Evolutionary conservation across 2,797 vertebrate genomes (phyloP), one percentile per base, ranked within the genome.

Genomic region (Micromesistius poutassou): DNA sequence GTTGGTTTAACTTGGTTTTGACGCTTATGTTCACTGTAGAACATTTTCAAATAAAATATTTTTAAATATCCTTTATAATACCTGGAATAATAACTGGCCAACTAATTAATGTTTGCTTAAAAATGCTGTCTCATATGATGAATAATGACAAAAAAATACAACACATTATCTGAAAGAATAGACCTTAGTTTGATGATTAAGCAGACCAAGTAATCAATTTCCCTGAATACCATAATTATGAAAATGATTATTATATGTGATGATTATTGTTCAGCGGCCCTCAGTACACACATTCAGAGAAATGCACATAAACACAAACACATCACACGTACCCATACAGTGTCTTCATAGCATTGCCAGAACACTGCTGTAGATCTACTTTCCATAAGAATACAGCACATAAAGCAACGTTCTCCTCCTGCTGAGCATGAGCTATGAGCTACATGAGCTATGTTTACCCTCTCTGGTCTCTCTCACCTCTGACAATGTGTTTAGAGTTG

Each of bases 161-260:
- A 55, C 31, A 14, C 38, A 12, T 66, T 66, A 66, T 28, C 55
- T 66, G 55, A 14, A 66, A 66, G 55, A 66, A 8, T 66, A 25
- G n/a, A 66, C 55, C 19, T 66, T 66, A 66, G n/a, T 66, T 66
- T 25, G n/a, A 66, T 66, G n/a, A 66, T 10, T 25, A 10, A 25
- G 6, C 22, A 73, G 7, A 72, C 25, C 74, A 77, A 80, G 77
- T 77, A 30, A 70, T 75, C 71, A 79, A 78, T 72, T 76, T 76
- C 80, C 80, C 81, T 78, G 50, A 70, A 79, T 77, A 77, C 74
- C 40, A 72, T 30, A 46, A 78, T 82, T 4, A 62, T 62, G 22
- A 70, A 78, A 77, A 84, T 83, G 79, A 83, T 81, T 78, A 76
- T 68, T 77, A 71, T 35, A 77, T 82, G 68, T 22, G n/a, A 72